Percentiles rank a stretch among this genome's conserved stretches.
phyloP scores from a whole-genome alignment of 2,888 invertebrate species.

The Isoperla grammatica region DNA sequence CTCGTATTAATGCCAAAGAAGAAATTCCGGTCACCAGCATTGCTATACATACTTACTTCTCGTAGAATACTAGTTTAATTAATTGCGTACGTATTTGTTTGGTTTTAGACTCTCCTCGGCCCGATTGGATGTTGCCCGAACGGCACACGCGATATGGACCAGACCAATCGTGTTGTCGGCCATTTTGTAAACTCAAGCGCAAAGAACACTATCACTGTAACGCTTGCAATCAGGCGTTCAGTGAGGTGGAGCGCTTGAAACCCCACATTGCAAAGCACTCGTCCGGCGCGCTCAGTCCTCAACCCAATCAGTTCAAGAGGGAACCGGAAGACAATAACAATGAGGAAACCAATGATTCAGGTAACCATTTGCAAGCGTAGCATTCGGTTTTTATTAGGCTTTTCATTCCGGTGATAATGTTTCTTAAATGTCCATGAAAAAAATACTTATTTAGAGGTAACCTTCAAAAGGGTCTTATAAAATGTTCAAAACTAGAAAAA shows the following conservation, averaged over 20 bases:
- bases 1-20: too few species aligned
- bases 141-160: constrained; percentile 55
- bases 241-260: constrained; percentile 62
- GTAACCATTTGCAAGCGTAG: constrained; percentile 15
- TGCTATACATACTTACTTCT: too few species aligned
- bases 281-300: constrained; percentile 49
- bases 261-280: constrained; percentile 68
- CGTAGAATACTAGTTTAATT: too few species aligned
- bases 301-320: constrained; percentile 25
- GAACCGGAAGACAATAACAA: constrained; percentile 39
- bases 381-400: too few species aligned
- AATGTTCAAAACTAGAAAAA: too few species aligned
- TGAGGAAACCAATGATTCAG: constrained; percentile 34
- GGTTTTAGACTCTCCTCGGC: constrained; percentile 27
- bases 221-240: constrained; percentile 73
- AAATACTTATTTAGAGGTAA: too few species aligned
- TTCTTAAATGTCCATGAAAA: too few species aligned
- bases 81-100: background rate
- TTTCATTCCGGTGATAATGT: too few species aligned
- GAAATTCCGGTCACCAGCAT: too few species aligned
- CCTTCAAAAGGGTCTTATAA: too few species aligned
- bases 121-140: constrained; percentile 40
- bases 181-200: constrained; percentile 74
- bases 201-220: constrained; percentile 75
- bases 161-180: constrained; percentile 63